phyloP scores from a whole-genome alignment of 2,113 vertebrate species.

The Paradisaea rubra region DNA sequence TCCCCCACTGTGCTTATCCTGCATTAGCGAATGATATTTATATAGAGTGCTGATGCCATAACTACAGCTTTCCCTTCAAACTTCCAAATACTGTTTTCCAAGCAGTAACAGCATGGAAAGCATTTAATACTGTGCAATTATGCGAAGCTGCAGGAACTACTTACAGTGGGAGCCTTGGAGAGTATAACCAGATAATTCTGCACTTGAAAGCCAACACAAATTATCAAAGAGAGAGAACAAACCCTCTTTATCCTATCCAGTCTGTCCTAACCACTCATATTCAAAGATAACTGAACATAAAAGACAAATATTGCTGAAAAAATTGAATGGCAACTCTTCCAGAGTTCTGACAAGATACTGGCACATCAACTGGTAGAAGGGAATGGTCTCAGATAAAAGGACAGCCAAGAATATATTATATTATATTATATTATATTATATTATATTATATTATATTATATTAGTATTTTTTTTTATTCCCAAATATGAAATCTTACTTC shows the following conservation, averaged over 20 bases:
- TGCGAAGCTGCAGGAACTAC: not conserved
- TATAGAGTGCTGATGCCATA: not conserved
- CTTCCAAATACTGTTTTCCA: not conserved
- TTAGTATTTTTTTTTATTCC: not conserved
- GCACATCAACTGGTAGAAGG: not conserved
- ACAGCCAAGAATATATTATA: not conserved
- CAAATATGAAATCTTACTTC: not conserved
- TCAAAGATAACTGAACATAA: not conserved
- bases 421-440: not conserved
- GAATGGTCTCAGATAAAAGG: not conserved
- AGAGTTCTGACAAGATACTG: not conserved
- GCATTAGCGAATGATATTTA: not conserved
- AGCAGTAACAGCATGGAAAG: not conserved
- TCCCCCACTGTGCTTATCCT: not conserved
- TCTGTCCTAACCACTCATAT: not conserved
- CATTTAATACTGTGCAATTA: not conserved
- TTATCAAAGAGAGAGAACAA: not conserved
- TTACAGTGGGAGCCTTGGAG: not conserved
- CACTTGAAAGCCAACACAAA: not conserved
- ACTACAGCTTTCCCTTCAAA: not conserved
- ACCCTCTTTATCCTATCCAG: not conserved
- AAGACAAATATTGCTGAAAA: not conserved
- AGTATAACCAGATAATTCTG: not conserved
- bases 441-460: not conserved
- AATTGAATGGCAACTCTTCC: not conserved